Evolutionary conservation across 1,140 invertebrate genomes (phyloP), one percentile per base, ranked within the genome.

Genomic region (Tetraneura akinire): DNA sequence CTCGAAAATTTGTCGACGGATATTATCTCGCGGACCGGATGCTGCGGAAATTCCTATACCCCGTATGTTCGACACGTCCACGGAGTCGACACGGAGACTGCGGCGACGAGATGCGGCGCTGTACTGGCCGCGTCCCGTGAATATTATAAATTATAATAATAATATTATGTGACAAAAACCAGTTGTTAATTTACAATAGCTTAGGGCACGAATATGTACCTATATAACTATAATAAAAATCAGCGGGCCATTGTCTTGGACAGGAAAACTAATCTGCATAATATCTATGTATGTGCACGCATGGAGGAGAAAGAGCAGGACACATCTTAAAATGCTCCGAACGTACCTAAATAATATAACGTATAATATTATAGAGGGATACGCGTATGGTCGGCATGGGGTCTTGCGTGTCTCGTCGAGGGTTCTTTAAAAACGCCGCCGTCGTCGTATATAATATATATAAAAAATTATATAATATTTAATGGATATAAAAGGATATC

Each of bases 231-330:
- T 16, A 57, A 26, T 60, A 60, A 26, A 26, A 60, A 76, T 76
- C 71, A 21, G 29, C 53, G 26, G 71, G 53, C 32, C 32, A 76
- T 76, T 76, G 73, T 76, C 32, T 76, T 76, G 73, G 29, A 76
- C 73, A 45, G 49, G 55, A 76, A 76, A 37, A 76, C 73, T 60
- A 60, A 76, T 76, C 53, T 76, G 73, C 73, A 76, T 76, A 76
- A 76, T 76, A 57, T 57, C 57, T 76, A n/a, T 60, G 23, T 53
- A 18, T 64, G 32, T 1, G 18, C 62, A 4, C 32, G 32, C 32
- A 37, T n/a, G 32, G 60, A 62, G 14, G 64, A 64, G 32, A 42
- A 47, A 47, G 21, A 76, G 73, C 53, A 21, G 26, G 26, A 13
- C 29, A 29, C 29, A 18, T 76, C 73, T 76, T 76, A 37, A n/a